Conservation (phyloP, 2,113 vertebrate genomes). For the Lates calcarifer region DNA sequence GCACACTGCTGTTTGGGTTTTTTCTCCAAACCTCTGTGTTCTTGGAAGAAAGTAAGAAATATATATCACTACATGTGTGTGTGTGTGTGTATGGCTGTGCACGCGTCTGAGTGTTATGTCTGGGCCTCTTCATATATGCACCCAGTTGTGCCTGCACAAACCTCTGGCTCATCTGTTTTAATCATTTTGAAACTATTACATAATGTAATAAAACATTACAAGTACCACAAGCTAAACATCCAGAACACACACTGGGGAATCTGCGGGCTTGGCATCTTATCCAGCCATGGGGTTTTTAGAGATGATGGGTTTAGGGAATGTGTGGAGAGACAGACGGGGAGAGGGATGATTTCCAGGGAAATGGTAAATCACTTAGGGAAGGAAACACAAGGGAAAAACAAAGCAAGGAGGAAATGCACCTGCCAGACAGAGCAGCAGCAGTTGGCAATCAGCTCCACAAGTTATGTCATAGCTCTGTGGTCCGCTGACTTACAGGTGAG, state of each 20-base stretch:
- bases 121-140: constrained; percentile 56
- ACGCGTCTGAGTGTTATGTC: constrained; percentile 42
- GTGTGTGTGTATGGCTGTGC: constrained; percentile 30
- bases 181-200: constrained; percentile 72
- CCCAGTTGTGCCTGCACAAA: constrained; percentile 51
- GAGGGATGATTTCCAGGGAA: constrained; percentile 67
- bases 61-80: constrained; percentile 50
- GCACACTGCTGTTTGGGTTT: constrained; percentile 57
- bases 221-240: constrained; percentile 74
- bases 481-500: constrained; percentile 56
- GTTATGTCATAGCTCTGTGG: constrained; percentile 46
- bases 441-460: constrained; percentile 37
- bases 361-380: constrained; percentile 73
- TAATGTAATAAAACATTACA: constrained; percentile 78
- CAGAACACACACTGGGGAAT: constrained; percentile 62
- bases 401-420: constrained; percentile 77
- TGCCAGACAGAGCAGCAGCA: constrained; percentile 70
- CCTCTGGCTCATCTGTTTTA: constrained; percentile 69
- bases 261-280: constrained; percentile 61
- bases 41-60: constrained; percentile 60
- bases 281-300: constrained; percentile 54
- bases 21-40: constrained; percentile 31
- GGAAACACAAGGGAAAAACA: constrained; percentile 73
- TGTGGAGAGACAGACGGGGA: constrained; percentile 61
- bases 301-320: constrained; percentile 78